Evolutionary conservation across 2,797 vertebrate species (phyloP).

Genomic region (Momotus momota): DNA sequence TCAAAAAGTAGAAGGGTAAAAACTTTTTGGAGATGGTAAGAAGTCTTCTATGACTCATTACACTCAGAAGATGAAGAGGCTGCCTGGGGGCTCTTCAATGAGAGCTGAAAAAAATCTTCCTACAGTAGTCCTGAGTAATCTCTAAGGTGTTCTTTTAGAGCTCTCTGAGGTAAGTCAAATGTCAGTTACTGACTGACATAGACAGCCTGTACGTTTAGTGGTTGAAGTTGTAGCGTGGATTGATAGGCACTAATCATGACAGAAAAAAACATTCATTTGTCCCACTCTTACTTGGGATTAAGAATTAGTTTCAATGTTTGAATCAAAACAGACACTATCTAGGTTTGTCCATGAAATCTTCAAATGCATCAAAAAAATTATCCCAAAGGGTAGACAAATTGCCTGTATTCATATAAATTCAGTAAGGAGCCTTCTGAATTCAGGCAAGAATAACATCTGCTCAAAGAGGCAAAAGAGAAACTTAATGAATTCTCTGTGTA

Average conservation of each 20-base stretch:
- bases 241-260: neutral
- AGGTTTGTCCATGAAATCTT: neutral
- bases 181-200: neutral
- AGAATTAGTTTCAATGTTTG: neutral
- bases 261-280: neutral
- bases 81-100: neutral
- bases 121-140: neutral
- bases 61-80: neutral
- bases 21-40: neutral
- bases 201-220: neutral
- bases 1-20: neutral
- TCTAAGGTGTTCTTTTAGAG: neutral
- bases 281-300: neutral
- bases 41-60: neutral
- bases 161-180: neutral
- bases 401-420: neutral
- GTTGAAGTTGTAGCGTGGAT: neutral
- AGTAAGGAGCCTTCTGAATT: neutral
- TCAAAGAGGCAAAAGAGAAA: neutral
- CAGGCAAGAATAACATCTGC: neutral
- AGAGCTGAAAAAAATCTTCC: neutral
- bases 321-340: neutral
- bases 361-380: neutral
- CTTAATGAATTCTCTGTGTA: neutral
- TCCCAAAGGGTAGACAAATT: neutral